Base-by-base conservation (phyloP, 2,797 vertebrate genomes). In the Sternotherus odoratus region DNA sequence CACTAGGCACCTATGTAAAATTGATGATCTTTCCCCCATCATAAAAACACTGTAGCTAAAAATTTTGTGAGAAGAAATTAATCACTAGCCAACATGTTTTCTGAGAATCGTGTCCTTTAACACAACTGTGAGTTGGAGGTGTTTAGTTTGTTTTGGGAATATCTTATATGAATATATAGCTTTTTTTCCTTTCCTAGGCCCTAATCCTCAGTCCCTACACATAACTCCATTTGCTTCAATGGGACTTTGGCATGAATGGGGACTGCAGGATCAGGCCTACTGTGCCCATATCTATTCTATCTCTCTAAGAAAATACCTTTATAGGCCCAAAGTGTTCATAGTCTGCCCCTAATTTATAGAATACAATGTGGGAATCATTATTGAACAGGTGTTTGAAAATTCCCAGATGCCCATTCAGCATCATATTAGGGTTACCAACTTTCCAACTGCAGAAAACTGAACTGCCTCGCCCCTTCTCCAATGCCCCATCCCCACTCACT, bases 1-100 rank as follows among this genome's bases (percentile, higher is more conserved):
- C 56, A 79, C 26, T 75, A 89, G 77, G 89, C n/a, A 86, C 85
- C 82, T 78, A 87, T 28, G 24, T 28, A 82, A 72, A 92, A 96
- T 93, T 83, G 81, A 95, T 94, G 95, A 87, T 90, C 83, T 83
- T 51, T 79, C 75, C 85, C 72, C 5, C 82, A 81, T 60, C 77
- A 90, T 82, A 96, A 96, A 97, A 95, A 92, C 86, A 87, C 79
- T 49, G 79, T 6, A 83, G 28, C 36, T 46, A 60, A 82, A 51
- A 24, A 77, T 43, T 69, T 12, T 83, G 19, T 9, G 8, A 77
- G 80, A 80, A 91, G 63, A 66, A 19, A 87, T 5, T 77, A 78
- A 16, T 66, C 24, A 26, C n/a, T 83, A 10, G 21, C 4, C 5
- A 8, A 54, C 12, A 53, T 77, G 36, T 66, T 81, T 92, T 93